phyloP scores from a whole-genome alignment of 2,888 invertebrate genomes.

The Eilema depressum region DNA sequence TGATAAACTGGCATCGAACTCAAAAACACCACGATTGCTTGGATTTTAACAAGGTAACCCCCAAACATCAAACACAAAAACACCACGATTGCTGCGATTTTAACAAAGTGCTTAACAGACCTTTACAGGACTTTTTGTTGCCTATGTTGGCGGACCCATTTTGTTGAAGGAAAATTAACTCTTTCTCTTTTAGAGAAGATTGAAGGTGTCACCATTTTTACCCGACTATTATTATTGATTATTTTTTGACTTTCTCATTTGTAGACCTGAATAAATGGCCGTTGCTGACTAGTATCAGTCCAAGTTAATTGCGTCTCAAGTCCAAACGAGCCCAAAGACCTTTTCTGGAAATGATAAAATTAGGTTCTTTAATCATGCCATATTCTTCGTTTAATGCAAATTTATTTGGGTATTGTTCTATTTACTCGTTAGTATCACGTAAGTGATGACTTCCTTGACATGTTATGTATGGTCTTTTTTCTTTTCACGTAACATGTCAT shows the following conservation, averaged over 20 bases:
- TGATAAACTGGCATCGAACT: too few species aligned
- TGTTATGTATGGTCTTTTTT: background rate
- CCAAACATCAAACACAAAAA: background rate
- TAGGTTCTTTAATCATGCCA: too few species aligned
- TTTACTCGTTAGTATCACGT: background rate
- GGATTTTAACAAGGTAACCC: too few species aligned
- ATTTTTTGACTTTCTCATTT: too few species aligned
- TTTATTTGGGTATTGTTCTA: background rate
- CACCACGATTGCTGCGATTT: background rate
- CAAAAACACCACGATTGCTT: background rate
- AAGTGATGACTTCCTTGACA: background rate
- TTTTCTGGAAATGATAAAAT: too few species aligned
- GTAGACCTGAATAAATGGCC: too few species aligned
- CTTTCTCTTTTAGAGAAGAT: background rate
- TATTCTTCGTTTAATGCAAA: too few species aligned
- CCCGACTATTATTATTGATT: too few species aligned
- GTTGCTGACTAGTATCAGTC: too few species aligned
- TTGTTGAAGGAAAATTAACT: background rate
- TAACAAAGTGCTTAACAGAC: background rate
- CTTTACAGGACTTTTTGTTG: background rate
- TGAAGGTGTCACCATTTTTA: background rate
- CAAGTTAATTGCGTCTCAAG: too few species aligned
- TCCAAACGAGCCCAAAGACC: too few species aligned
- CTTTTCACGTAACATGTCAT: background rate
- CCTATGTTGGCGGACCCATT: background rate